phyloP scores from a whole-genome alignment of 2,797 vertebrate species.

The Lepidocolaptes lacrymiger region DNA sequence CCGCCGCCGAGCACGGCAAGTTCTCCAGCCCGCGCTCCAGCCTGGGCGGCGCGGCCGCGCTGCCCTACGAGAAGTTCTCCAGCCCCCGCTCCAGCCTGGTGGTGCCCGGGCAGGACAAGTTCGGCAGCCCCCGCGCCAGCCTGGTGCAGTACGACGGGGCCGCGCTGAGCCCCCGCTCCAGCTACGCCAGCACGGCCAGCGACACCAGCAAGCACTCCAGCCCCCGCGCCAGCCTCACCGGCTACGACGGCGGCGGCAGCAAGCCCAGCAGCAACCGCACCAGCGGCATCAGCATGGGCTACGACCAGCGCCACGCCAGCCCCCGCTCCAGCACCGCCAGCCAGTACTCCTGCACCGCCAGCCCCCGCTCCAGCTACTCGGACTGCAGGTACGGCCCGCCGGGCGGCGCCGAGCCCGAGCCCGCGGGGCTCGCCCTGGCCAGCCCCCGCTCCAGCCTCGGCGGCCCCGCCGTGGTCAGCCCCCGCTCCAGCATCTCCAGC shows the following conservation, averaged over 20 bases:
- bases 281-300: slow-evolving; percentile 97
- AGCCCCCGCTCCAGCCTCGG: slow-evolving; percentile 83
- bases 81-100: slow-evolving; percentile 90
- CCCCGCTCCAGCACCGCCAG: slow-evolving; percentile 90
- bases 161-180: slow-evolving; percentile 85
- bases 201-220: slow-evolving; percentile 88
- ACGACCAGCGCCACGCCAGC: slow-evolving; percentile 93
- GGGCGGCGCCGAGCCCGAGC: slow-evolving; percentile 80
- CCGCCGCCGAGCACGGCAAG: slow-evolving; percentile 80
- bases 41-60: slow-evolving; percentile 69
- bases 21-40: slow-evolving; percentile 85
- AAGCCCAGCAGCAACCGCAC: slow-evolving; percentile 94
- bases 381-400: slow-evolving; percentile 79
- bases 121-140: slow-evolving; percentile 79
- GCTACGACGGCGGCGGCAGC: slow-evolving; percentile 90
- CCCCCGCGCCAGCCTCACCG: slow-evolving; percentile 88
- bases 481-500: slow-evolving; percentile 94
- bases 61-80: slow-evolving; percentile 54
- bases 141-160: slow-evolving; percentile 82
- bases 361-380: slow-evolving; percentile 78
- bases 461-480: slow-evolving; percentile 79
- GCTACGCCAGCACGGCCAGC: slow-evolving; percentile 76
- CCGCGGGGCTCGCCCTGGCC: slow-evolving; percentile 62
- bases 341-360: slow-evolving; percentile 86
- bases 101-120: slow-evolving; percentile 86